Evolutionary conservation across 2,888 invertebrate genomes (phyloP), one percentile per base, ranked within the genome.

Genomic region (Morpho achilles): DNA sequence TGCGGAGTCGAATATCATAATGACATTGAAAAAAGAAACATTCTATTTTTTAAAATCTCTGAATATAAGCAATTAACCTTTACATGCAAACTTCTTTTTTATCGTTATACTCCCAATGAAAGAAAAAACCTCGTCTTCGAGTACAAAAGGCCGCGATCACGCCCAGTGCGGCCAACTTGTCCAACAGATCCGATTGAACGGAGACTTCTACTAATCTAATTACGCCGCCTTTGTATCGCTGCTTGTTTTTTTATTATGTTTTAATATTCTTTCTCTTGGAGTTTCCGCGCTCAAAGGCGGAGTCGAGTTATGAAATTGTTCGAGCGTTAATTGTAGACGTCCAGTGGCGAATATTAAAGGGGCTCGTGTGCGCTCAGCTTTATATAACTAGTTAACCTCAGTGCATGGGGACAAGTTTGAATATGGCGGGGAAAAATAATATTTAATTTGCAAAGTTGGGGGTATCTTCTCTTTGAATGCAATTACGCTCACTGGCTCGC

Each of bases 301-400:
- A 79, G 71, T 71, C 74, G 83, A 88, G 89, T 89, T 89, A 85
- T 88, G 85, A 87, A 87, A 87, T 88, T 85, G 88, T 89, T 89
- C 71, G 74, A 87, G 87, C 89, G 88, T 87, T 86, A 87, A 87
- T 86, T 87, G 87, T 84, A 86, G 87, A 86, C 83, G 88, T 76
- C 88, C 88, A 81, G 83, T 77, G 77, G 84, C 82, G 88, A 88
- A 89, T 88, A 87, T 87, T 85, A 87, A 89, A 86, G 82, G 77
- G 82, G 80, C 70, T 69, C 73, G 74, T 73, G 79, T 75, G 73
- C 78, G 70, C 68, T 74, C 72, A 72, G 74, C 75, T 79, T 75
- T 76, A 74, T 74, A 61, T 74, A 77, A 79, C 80, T 84, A 84
- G 84, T 84, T 81, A 81, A 84, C 84, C 83, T 80, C 77, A 67